Evolutionary conservation across 1,140 invertebrate species (phyloP).

Genomic region (Orchesella cincta): DNA sequence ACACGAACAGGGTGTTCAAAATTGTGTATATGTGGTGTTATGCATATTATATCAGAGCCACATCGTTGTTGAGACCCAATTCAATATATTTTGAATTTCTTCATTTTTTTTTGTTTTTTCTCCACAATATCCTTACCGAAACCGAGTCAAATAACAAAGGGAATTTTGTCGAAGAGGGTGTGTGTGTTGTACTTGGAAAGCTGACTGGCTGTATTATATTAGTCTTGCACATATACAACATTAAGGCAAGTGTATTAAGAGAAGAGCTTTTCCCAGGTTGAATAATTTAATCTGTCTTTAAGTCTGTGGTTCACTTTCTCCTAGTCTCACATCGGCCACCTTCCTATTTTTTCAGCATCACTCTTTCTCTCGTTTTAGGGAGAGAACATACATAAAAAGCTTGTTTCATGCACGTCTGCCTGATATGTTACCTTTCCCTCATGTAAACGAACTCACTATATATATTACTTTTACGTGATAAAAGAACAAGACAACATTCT

Average conservation of each 20-base stretch:
- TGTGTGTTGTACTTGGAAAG: background rate
- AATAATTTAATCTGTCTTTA: conserved; percentile 17
- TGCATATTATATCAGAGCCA: conserved; percentile 9
- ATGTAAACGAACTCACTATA: too few species aligned
- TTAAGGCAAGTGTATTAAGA: background rate
- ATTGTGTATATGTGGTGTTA: background rate
- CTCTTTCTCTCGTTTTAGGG: too few species aligned
- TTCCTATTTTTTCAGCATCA: background rate
- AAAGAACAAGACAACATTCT: too few species aligned
- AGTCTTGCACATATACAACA: background rate
- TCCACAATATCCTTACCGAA: too few species aligned
- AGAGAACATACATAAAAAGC: too few species aligned
- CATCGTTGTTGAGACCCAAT: background rate
- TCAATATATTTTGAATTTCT: conserved; percentile 11
- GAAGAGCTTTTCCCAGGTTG: conserved; percentile 8
- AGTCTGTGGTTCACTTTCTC: background rate
- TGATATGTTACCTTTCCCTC: too few species aligned
- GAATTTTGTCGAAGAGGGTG: background rate
- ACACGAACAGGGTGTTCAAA: background rate
- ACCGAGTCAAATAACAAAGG: background rate
- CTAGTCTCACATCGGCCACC: background rate
- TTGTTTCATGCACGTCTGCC: too few species aligned
- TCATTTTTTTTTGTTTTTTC: background rate
- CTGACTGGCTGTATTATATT: background rate
- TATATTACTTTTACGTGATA: too few species aligned